Evolutionary conservation across 1,140 invertebrate genomes (phyloP).

Genomic region (Heliothis subflexa): DNA sequence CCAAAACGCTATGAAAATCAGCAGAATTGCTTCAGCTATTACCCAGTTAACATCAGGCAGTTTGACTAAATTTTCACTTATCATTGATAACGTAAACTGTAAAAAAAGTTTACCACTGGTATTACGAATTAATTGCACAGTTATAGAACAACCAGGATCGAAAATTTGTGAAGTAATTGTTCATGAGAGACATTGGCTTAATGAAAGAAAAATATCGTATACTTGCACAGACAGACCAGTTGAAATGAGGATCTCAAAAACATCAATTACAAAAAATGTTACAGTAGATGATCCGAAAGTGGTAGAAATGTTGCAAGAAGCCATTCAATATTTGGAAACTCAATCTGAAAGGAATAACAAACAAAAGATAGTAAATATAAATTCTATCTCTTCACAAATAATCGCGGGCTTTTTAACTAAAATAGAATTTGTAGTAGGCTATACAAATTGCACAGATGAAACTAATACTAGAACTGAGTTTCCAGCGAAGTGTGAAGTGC

Average conservation of each 20-base stretch:
- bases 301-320: conserved; percentile 62
- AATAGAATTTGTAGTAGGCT: conserved; percentile 82
- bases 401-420: conserved; percentile 76
- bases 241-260: conserved; percentile 59
- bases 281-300: conserved; percentile 61
- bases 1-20: conserved; percentile 61
- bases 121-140: conserved; percentile 62
- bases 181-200: conserved; percentile 61
- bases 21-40: conserved; percentile 64
- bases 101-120: conserved; percentile 54
- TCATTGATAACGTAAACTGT: conserved; percentile 67
- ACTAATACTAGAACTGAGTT: conserved; percentile 49
- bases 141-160: conserved; percentile 58
- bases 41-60: conserved; percentile 62
- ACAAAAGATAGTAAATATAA: conserved; percentile 66
- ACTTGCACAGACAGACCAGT: conserved; percentile 59
- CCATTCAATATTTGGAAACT: conserved; percentile 64
- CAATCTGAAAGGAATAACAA: conserved; percentile 68
- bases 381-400: conserved; percentile 63
- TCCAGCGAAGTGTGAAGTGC: conserved; percentile 58
- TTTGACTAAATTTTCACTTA: conserved; percentile 64
- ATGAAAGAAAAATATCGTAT: conserved; percentile 61
- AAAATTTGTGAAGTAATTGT: conserved; percentile 68
- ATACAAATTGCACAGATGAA: conserved; percentile 78
- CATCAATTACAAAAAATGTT: conserved; percentile 37